Conservation (phyloP, 2,797 vertebrate genomes). For the Salarias fasciatus region DNA sequence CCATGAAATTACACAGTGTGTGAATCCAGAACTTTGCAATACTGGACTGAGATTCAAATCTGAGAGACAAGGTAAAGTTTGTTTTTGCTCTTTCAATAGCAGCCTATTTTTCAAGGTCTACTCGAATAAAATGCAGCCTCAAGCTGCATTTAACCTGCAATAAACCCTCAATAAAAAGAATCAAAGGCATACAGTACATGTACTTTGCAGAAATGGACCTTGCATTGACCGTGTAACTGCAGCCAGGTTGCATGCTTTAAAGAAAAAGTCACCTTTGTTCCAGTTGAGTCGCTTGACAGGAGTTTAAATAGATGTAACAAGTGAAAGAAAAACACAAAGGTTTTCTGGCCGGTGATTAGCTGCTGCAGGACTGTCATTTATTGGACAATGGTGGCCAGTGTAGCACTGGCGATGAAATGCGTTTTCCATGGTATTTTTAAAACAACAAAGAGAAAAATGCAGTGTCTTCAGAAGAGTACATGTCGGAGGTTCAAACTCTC, state of each 20-base stretch:
- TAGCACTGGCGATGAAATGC: conserved; percentile 1
- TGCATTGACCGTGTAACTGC: background rate
- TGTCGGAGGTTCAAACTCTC: background rate
- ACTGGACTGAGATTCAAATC: too few species aligned
- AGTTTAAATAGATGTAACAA: background rate
- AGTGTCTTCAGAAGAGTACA: background rate
- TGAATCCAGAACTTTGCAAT: too few species aligned
- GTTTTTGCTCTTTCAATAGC: too few species aligned
- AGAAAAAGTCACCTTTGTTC: background rate
- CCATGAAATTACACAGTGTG: too few species aligned
- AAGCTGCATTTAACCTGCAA: too few species aligned
- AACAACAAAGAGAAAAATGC: background rate
- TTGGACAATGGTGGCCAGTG: background rate
- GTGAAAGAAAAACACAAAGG: background rate
- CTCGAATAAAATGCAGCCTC: too few species aligned
- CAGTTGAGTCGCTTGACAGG: background rate
- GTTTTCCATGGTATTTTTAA: conserved; percentile 1
- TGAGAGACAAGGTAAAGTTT: too few species aligned
- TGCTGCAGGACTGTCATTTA: background rate
- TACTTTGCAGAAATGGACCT: too few species aligned
- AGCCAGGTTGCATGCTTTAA: background rate
- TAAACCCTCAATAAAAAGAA: too few species aligned
- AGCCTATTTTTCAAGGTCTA: too few species aligned
- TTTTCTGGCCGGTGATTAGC: conserved; percentile 8
- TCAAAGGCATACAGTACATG: too few species aligned